Evolutionary conservation across 2,797 vertebrate genomes (phyloP), one percentile per base, ranked within the genome.

Genomic region (Coranthus polyacanthus): DNA sequence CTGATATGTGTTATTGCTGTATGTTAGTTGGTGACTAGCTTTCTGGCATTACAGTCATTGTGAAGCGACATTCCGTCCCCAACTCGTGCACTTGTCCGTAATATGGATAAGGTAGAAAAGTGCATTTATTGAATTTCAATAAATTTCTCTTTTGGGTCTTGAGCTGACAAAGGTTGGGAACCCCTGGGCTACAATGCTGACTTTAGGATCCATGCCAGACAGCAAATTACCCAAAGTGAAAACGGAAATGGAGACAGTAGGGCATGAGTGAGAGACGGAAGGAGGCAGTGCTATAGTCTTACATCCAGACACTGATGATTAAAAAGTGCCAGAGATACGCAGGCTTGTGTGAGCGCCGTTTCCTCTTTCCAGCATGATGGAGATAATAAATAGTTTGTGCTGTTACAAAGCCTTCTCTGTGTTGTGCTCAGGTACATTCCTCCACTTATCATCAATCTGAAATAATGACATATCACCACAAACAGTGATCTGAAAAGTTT

Each of bases 321-420:
- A 91, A 81, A 45, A 78, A 84, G 79, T 18, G 26, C 62, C 85
- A 79, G 74, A 84, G 79, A 90, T 79, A 72, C 80, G 79, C 83
- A 86, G 83, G 69, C 45, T 54, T 76, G 47, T 54, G 49, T 43
- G 71, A 81, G 55, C 64, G 58, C 75, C 57, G 56, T 74, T 79
- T 86, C 78, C 73, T 46, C 58, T 80, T 34, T 81, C 44, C 52
- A 34, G 38, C 45, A 66, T 8, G 29, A 68, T 52, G 62, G 51
- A 46, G 65, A 85, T 84, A 89, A 89, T 89, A 89, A 82, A 89
- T 69, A 83, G 82, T 83, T 86, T 91, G 89, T 91, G 61, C 67
- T 55, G 56, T 44, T 58, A 89, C 86, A 89, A 90, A 84, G 82
- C 64, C 54, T 41, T 38, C 66, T 66, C 78, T 88, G 85, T 90